phyloP scores from a whole-genome alignment of 2,797 vertebrate genomes.

The Menidia menidia region DNA sequence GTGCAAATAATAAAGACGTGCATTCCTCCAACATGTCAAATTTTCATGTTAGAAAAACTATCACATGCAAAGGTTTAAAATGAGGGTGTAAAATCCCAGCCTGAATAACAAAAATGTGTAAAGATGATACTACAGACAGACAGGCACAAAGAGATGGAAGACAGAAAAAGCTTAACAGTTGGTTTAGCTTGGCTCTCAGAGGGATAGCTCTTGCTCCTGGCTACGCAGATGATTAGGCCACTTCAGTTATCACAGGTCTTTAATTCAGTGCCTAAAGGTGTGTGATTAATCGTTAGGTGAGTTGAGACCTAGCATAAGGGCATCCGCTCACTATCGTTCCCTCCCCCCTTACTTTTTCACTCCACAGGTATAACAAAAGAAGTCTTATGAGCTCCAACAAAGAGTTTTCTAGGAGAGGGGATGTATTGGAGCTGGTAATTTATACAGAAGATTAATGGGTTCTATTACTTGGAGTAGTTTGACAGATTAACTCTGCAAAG shows the following conservation, averaged over 20 bases:
- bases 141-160: conserved; percentile 19
- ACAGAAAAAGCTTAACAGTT: conserved; percentile 60
- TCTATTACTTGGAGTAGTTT: conserved; percentile 66
- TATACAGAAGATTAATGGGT: conserved; percentile 74
- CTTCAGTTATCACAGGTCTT: conserved; percentile 78
- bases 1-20: conserved; percentile 1
- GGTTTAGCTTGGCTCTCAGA: conserved; percentile 71
- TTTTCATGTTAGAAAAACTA: neutral
- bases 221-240: conserved; percentile 79
- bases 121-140: conserved; percentile 27
- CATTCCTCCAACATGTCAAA: neutral
- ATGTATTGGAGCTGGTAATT: conserved; percentile 66
- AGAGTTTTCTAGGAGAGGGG: conserved; percentile 51
- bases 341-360: conserved; percentile 63
- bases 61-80: neutral
- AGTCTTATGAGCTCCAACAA: conserved; percentile 62
- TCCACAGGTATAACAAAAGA: conserved; percentile 83
- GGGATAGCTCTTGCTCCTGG: conserved; percentile 69
- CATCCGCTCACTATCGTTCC: conserved; percentile 52
- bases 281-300: conserved; percentile 83
- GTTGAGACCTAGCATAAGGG: conserved; percentile 67
- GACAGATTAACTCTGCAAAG: conserved; percentile 61
- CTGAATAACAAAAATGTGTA: neutral
- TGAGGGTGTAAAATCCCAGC: too few species aligned
- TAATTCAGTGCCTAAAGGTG: conserved; percentile 81